Base-by-base conservation (phyloP, 23 tunicate species). In the Styela plicata region DNA sequence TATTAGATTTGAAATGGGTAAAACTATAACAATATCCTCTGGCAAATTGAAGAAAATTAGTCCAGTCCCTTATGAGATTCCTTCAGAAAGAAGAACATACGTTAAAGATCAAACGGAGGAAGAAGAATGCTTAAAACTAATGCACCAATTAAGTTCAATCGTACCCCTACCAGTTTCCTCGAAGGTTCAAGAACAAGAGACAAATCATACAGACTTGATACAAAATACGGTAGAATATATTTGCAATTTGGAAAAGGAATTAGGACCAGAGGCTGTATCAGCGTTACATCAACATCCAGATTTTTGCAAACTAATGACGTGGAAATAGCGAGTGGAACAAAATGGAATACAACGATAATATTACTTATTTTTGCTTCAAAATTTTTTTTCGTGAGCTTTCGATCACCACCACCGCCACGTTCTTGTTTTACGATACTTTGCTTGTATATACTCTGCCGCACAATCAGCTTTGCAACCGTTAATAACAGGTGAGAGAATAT, bases 191-290 rank as follows among this genome's bases (percentile, higher is more conserved):
- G 10, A 44, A 13, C 7, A 13, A 7, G 57, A 44, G 57, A 13
- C 57, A 44, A 44, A 7, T 44, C 13, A 44, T 44, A 44, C 57
- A 13, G 57, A 44, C 57, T 13, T 44, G 57, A 44, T 76, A 29
- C 70, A 76, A 29, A n/a, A 44, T 21, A 70, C 81, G n/a, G 33
- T 44, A n/a, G 66, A 76, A 7, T 76, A 76, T 29, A 76, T 76
- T 21, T 33, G 63, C n/a, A 70, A 76, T 21, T 65, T 76, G 18
- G 81, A 76, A 26, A 0, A 76, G 24, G 81, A 76, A 44, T 27
- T 76, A 13, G 81, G 81, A 19, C 66, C 31, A 24, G 66, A 76
- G 24, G 44, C 1, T 24, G 21, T 76, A 21, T 36, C 81, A 1
- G 52, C 37, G 31, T 65, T 76, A 13, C 81, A 76, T 27, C 52